Conservation (phyloP, 2,797 vertebrate genomes). For the Myotis pilosus region DNA sequence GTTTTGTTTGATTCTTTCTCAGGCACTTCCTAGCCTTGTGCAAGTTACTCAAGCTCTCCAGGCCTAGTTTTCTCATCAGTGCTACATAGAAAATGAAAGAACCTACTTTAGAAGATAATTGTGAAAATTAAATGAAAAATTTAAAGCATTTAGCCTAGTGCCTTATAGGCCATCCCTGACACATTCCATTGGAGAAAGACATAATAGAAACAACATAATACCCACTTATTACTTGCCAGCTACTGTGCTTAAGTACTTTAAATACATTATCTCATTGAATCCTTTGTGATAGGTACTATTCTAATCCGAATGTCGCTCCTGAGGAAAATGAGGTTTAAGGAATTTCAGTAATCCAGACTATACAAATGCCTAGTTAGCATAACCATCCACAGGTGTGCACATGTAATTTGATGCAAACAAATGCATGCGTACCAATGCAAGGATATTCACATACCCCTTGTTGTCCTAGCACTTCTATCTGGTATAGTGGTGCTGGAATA, state of each 20-base stretch:
- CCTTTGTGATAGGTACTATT: slow-evolving; percentile 30
- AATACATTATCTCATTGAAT: not conserved
- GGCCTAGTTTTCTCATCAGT: slow-evolving; percentile 14
- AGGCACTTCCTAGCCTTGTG: not conserved
- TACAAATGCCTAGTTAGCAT: not conserved
- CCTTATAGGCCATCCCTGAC: not conserved
- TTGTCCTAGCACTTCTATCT: not conserved
- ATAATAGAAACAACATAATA: not conserved
- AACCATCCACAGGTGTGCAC: not conserved
- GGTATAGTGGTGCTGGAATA: not conserved
- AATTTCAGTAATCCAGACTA: slow-evolving; percentile 21
- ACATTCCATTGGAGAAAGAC: not conserved
- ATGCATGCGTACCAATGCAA: not conserved
- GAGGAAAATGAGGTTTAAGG: slow-evolving; percentile 1
- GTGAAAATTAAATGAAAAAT: slow-evolving; percentile 57
- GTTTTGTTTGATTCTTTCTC: slow-evolving; percentile 48
- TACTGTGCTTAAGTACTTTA: slow-evolving; percentile 9
- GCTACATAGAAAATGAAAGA: slow-evolving; percentile 5
- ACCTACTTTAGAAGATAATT: slow-evolving; percentile 23
- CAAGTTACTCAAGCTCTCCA: slow-evolving; percentile 32
- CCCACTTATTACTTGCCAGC: not conserved
- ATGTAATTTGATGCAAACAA: not conserved
- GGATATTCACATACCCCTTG: not conserved
- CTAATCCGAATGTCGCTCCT: not conserved
- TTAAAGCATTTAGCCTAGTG: slow-evolving; percentile 16